These are phyloP conservation scores for Helleia helle DNA, from an alignment of 2,888 invertebrate genomes.

Conservation along the genomic window DNA sequence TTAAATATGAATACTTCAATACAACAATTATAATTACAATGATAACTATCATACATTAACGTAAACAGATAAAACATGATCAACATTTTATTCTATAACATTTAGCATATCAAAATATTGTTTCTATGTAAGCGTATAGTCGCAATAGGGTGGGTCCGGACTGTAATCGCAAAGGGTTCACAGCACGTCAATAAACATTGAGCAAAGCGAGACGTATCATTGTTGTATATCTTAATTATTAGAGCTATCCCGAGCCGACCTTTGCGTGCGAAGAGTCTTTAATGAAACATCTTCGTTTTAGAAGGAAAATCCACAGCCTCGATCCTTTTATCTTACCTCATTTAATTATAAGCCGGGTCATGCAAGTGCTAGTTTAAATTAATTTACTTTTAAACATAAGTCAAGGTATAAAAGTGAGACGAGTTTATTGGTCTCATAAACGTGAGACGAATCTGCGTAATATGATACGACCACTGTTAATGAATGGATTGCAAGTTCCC, in stretches of 20 bases:
- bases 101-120: neutral
- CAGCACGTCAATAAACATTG: constrained; percentile 59
- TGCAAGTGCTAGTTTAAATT: neutral
- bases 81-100: neutral
- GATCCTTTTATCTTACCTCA: constrained; percentile 10
- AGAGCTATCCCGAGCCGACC: constrained; percentile 38
- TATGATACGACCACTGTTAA: too few species aligned
- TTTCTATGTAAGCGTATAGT: too few species aligned
- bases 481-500: too few species aligned
- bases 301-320: constrained; percentile 11
- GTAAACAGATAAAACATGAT: too few species aligned
- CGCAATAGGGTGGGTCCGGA: constrained; percentile 28
- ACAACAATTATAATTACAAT: too few species aligned
- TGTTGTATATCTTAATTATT: constrained; percentile 68
- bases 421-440: too few species aligned
- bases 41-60: too few species aligned
- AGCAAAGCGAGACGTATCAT: constrained; percentile 58
- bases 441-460: too few species aligned
- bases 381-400: neutral
- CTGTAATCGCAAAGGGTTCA: constrained; percentile 62
- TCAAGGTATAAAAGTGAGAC: too few species aligned
- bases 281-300: constrained; percentile 14
- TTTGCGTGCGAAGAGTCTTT: constrained; percentile 23
- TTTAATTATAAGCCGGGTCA: constrained; percentile 4
- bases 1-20: too few species aligned